These are phyloP conservation scores for Columba guinea DNA, from an alignment of 2,797 vertebrate species.

Conservation along the genomic window DNA sequence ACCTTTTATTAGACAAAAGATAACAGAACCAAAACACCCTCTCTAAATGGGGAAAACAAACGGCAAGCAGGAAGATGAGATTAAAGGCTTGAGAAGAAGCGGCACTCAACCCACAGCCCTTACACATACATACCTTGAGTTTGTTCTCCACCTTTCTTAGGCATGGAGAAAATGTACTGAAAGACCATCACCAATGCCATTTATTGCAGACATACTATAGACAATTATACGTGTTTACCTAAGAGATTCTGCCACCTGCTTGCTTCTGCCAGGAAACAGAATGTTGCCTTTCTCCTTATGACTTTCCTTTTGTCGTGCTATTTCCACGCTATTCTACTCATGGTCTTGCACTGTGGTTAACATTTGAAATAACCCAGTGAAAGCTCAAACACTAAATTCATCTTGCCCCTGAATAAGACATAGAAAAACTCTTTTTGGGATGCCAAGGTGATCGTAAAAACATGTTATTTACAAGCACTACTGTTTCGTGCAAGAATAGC, in stretches of 20 bases:
- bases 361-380: background rate
- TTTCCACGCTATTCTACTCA: background rate
- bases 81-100: background rate
- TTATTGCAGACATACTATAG: background rate
- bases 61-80: background rate
- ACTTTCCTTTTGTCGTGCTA: background rate
- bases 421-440: background rate
- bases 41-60: background rate
- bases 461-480: background rate
- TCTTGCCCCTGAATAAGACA: background rate
- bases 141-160: background rate
- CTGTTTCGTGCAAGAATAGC: background rate
- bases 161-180: background rate
- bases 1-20: background rate
- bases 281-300: background rate
- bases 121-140: background rate
- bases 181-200: background rate
- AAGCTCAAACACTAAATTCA: conserved; percentile 11
- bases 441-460: background rate
- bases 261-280: background rate
- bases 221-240: background rate
- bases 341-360: background rate
- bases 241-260: background rate
- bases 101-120: rapidly evolving
- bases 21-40: background rate